These are phyloP conservation scores for Leptocoma aspasia DNA, from an alignment of 2,113 vertebrate genomes.

Conservation along the genomic window DNA sequence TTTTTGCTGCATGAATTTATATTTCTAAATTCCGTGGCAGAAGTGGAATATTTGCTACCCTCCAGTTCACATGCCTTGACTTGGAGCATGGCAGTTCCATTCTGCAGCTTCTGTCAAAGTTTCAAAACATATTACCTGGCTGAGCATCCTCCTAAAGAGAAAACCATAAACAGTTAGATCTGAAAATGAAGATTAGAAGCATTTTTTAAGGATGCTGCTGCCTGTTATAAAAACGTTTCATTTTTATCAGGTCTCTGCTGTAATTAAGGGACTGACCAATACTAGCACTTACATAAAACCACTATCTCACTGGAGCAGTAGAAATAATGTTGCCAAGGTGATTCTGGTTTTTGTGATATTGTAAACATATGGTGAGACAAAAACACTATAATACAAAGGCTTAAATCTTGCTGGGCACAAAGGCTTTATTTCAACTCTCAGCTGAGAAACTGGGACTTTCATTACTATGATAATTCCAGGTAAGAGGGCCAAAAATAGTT, in stretches of 20 bases:
- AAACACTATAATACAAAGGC: neutral
- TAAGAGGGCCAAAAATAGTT: neutral
- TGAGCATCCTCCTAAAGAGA: neutral
- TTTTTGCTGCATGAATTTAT: fast-evolving
- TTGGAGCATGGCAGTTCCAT: neutral
- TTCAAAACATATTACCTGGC: neutral
- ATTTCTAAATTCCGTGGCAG: neutral
- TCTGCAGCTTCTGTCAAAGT: neutral
- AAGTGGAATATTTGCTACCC: fast-evolving
- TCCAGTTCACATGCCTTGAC: neutral
- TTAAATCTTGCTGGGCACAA: neutral
- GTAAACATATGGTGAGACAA: slow-evolving; percentile 11
- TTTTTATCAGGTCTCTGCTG: neutral
- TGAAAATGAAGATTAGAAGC: neutral
- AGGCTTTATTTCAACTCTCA: neutral
- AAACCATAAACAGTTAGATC: neutral
- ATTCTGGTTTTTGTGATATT: neutral
- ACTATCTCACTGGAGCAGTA: slow-evolving; percentile 40
- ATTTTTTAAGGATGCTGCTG: neutral
- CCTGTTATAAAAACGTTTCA: neutral
- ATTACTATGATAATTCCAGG: slow-evolving; percentile 14
- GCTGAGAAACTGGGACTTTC: neutral
- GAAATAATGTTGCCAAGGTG: slow-evolving; percentile 15
- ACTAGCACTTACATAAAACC: neutral
- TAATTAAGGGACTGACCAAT: slow-evolving; percentile 19